Percentiles rank a stretch among this genome's conserved stretches.
Conservation (phyloP, 2,113 vertebrate species). For the Telmatochromis sp. region DNA sequence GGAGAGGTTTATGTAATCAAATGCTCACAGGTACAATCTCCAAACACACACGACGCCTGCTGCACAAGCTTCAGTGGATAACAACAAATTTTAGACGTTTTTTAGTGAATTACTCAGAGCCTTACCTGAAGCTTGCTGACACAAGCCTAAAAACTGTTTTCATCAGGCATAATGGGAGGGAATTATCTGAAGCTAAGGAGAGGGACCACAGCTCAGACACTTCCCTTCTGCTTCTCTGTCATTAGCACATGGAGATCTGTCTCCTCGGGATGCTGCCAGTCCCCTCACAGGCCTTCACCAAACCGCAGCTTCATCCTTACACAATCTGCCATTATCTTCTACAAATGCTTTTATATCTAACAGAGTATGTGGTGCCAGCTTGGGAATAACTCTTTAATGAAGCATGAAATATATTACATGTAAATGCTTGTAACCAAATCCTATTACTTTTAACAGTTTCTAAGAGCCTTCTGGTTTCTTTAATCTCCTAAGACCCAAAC, state of each 20-base stretch:
- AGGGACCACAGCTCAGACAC: neutral
- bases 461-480: neutral
- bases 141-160: neutral
- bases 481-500: accelerated
- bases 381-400: neutral
- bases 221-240: neutral
- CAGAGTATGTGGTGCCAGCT: neutral
- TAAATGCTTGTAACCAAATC: neutral
- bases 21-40: neutral
- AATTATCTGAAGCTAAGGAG: neutral
- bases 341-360: neutral
- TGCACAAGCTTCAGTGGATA: neutral
- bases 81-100: neutral
- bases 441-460: neutral
- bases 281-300: neutral
- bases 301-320: neutral
- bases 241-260: neutral
- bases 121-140: neutral
- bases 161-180: accelerated
- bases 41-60: neutral
- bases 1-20: neutral
- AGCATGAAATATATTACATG: neutral
- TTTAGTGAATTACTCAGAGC: neutral
- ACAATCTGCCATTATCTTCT: neutral
- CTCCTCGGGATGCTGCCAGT: neutral